phyloP scores from a whole-genome alignment of 1,140 invertebrate genomes.

The Chironomus striatipennis region DNA sequence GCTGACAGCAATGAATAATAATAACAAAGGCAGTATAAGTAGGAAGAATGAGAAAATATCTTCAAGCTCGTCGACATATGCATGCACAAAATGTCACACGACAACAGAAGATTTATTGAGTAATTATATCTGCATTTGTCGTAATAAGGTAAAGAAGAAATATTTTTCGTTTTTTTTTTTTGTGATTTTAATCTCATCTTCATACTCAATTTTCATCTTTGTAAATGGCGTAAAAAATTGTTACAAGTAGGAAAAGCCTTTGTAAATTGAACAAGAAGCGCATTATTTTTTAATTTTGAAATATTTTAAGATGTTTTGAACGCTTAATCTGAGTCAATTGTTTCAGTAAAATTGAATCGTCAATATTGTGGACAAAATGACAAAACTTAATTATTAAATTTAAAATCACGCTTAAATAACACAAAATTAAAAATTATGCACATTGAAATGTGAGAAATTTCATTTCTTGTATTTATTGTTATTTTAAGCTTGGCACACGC shows the following conservation, averaged over 20 bases:
- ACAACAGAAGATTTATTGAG: constrained; percentile 16
- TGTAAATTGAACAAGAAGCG: too few species aligned
- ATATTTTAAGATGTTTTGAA: too few species aligned
- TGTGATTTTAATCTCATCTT: background rate
- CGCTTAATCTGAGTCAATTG: too few species aligned
- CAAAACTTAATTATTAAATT: too few species aligned
- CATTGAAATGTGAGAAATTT: constrained; percentile 1
- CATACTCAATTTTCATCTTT: background rate
- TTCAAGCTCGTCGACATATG: constrained; percentile 1
- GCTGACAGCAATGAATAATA: background rate
- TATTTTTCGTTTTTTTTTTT: background rate
- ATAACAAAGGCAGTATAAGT: background rate
- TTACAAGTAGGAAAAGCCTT: too few species aligned
- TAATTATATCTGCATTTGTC: constrained; percentile 21
- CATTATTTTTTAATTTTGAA: too few species aligned
- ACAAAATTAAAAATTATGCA: background rate
- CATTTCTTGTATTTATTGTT: background rate
- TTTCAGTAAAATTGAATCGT: too few species aligned
- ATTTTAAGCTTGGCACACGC: background rate
- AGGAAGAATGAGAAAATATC: background rate
- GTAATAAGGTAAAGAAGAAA: constrained; percentile 13
- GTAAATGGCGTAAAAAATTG: background rate
- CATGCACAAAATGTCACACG: constrained; percentile 15
- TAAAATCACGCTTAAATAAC: too few species aligned
- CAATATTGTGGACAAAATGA: too few species aligned